These are phyloP conservation scores for Tiliqua scincoides DNA, from an alignment of 2,113 vertebrate species.

Conservation along the genomic window DNA sequence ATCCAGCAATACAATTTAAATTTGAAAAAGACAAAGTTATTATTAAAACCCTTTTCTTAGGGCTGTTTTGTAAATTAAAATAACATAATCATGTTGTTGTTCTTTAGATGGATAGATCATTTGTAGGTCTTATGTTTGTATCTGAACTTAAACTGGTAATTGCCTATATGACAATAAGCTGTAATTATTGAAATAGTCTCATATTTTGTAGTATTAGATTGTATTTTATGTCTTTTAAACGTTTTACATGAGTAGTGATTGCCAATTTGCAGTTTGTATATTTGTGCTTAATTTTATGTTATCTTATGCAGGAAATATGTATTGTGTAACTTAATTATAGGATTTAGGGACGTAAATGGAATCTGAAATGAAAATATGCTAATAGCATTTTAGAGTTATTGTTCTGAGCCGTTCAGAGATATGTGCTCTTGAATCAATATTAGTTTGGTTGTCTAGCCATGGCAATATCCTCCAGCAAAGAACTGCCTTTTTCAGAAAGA, in stretches of 20 bases:
- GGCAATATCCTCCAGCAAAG: slow-evolving; percentile 56
- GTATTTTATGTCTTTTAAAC: slow-evolving; percentile 40
- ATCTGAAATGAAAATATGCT: slow-evolving; percentile 57
- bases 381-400: slow-evolving; percentile 52
- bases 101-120: slow-evolving; percentile 44
- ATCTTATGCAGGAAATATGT: slow-evolving; percentile 34
- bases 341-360: slow-evolving; percentile 37
- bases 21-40: neutral
- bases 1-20: neutral
- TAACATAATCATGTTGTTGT: slow-evolving; percentile 21
- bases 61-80: slow-evolving; percentile 33
- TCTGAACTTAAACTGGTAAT: slow-evolving; percentile 48
- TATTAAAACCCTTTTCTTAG: slow-evolving; percentile 25
- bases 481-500: slow-evolving; percentile 44
- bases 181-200: slow-evolving; percentile 49
- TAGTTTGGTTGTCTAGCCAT: slow-evolving; percentile 57
- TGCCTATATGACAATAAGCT: slow-evolving; percentile 52
- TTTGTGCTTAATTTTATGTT: slow-evolving; percentile 50
- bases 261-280: slow-evolving; percentile 28
- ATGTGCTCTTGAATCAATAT: slow-evolving; percentile 60
- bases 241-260: neutral
- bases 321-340: slow-evolving; percentile 61
- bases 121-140: slow-evolving; percentile 46
- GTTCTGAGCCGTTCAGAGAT: slow-evolving; percentile 35
- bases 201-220: neutral